Evolutionary conservation across 2,113 vertebrate genomes (phyloP), one percentile per base, ranked within the genome.

Genomic region (Chaenocephalus aceratus): DNA sequence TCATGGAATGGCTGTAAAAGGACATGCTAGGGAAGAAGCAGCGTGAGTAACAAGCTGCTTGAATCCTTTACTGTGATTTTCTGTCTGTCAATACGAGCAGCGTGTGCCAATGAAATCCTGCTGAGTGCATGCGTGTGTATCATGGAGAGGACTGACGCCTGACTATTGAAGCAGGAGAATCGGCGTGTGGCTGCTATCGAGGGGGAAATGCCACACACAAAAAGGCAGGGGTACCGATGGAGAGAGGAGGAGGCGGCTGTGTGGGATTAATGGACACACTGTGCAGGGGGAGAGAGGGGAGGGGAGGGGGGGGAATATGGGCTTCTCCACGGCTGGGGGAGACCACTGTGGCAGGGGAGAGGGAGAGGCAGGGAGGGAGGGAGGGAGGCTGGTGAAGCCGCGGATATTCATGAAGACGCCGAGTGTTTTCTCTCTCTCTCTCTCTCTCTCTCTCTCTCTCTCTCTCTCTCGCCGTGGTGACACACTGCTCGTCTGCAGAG

Each of bases 111-210:
- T 53, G 41, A 58, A 57, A 79, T 65, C 13, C 6, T 41, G 36
- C 48, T 72, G 3, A 64, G 61, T 83, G 70, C 74, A 14, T 87
- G 67, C 68, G 30, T 73, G 75, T 15, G 3, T 61, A 93, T 94
- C 95, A 96, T 15, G 94, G 95, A 0, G 95, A 95, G 87, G 94
- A 86, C 95, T 95, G 94, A 95, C 94, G 79, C 91, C 96, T 34
- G 96, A 95, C 79, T 96, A 2, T 45, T 72, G 69, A 73, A 76
- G 70, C 83, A 21, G 64, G 36, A 78, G 59, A 92, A 92, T 68
- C 90, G 71, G 86, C 18, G 77, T 74, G 58, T 51, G 46, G 77
- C 36, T 76, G 65, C 59, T 81, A 77, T 66, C 78, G 88, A 94
- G 77, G 94, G 94, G 88, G 18, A 83, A 90, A 11, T 18, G 86